Percentiles rank a stretch among this genome's conserved stretches.
Conservation (phyloP, 2,113 vertebrate genomes). For the Mastomys coucha region DNA sequence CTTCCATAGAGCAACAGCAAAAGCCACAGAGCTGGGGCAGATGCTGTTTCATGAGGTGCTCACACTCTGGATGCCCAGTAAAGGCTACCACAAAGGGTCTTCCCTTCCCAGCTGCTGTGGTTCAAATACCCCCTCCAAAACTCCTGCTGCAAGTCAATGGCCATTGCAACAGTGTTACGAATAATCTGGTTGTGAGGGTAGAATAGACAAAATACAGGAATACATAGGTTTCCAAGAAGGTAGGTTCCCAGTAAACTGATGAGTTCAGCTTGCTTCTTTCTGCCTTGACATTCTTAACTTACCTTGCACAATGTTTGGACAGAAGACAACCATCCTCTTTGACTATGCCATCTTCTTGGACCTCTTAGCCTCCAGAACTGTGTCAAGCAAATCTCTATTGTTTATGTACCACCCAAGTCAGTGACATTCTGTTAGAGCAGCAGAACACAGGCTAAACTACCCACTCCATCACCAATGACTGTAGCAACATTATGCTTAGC, state of each 20-base stretch:
- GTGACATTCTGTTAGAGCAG: neutral
- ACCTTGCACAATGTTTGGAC: neutral
- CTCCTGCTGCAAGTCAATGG: neutral
- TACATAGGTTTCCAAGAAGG: neutral
- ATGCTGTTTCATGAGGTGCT: neutral
- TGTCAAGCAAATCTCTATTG: neutral
- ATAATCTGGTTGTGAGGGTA: neutral
- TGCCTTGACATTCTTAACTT: neutral
- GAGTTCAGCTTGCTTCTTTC: neutral
- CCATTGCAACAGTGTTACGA: neutral
- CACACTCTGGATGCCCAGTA: neutral
- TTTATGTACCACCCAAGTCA: neutral
- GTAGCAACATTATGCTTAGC: neutral
- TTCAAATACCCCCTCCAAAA: neutral
- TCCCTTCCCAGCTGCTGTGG: neutral
- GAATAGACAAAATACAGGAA: neutral
- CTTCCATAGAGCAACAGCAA: neutral
- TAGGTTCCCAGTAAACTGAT: neutral
- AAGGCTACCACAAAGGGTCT: neutral
- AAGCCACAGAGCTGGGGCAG: neutral
- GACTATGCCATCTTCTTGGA: neutral
- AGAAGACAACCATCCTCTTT: neutral
- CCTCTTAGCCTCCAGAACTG: neutral
- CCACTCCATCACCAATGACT: neutral
- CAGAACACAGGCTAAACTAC: neutral